phyloP scores from a whole-genome alignment of 2,113 vertebrate species.

The Triplophysa tibetana region DNA sequence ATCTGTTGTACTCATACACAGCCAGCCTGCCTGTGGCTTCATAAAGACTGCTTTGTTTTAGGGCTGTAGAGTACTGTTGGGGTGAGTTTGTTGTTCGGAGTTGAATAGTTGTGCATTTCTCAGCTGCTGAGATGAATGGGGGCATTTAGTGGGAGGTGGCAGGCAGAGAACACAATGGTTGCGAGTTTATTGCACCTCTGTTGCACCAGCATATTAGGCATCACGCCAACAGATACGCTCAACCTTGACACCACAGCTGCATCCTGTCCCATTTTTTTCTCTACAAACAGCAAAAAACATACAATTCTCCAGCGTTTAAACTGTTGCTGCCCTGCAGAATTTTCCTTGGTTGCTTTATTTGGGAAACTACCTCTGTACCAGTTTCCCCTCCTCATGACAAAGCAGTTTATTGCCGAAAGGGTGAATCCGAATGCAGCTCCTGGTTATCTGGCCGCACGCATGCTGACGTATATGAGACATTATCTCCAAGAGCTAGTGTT shows the following conservation, averaged over 20 bases:
- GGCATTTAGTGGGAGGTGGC: slow-evolving; percentile 65
- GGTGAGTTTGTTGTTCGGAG: slow-evolving; percentile 62
- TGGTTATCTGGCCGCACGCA: slow-evolving; percentile 65
- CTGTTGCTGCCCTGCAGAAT: background rate
- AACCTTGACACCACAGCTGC: slow-evolving; percentile 57
- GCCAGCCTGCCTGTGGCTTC: background rate
- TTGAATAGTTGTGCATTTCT: slow-evolving; percentile 67
- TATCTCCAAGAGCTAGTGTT: slow-evolving; percentile 72
- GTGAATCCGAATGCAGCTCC: slow-evolving; percentile 60
- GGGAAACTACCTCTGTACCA: background rate
- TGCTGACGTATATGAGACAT: slow-evolving; percentile 69
- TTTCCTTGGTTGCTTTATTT: slow-evolving; percentile 12
- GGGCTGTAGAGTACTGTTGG: slow-evolving; percentile 51
- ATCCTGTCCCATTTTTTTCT: slow-evolving; percentile 49
- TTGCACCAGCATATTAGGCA: slow-evolving; percentile 62
- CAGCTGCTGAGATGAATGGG: slow-evolving; percentile 70
- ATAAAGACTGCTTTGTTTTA: slow-evolving; percentile 52
- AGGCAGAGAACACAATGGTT: slow-evolving; percentile 67
- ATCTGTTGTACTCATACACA: slow-evolving; percentile 19
- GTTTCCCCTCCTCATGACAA: slow-evolving; percentile 55
- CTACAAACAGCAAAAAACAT: background rate
- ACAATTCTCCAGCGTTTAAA: background rate
- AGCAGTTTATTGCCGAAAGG: slow-evolving; percentile 63
- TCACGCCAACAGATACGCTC: slow-evolving; percentile 60
- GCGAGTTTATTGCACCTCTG: slow-evolving; percentile 64